Conservation (phyloP, 2,888 invertebrate species). For the Eulithis testata region DNA sequence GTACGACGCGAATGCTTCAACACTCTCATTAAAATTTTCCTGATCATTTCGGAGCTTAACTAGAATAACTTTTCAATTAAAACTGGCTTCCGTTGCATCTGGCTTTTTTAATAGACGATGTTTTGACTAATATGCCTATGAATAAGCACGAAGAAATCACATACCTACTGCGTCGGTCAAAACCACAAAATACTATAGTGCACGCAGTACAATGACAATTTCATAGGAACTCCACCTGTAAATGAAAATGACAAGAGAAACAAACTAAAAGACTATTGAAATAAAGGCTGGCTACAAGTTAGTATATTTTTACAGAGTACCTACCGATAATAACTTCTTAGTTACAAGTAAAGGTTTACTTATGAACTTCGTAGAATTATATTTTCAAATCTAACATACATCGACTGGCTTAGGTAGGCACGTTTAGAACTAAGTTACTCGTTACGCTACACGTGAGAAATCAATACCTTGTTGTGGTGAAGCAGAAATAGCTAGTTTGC, state of each 20-base stretch:
- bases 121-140: too few species aligned
- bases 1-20: conserved; percentile 47
- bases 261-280: too few species aligned
- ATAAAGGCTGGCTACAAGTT: too few species aligned
- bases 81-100: not conserved
- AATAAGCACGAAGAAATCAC: too few species aligned
- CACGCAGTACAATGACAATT: too few species aligned
- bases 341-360: not conserved
- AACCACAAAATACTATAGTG: too few species aligned
- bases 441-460: conserved; percentile 40
- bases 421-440: conserved; percentile 26
- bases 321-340: too few species aligned
- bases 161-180: too few species aligned
- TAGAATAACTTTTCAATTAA: not conserved
- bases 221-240: too few species aligned
- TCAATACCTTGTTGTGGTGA: conserved; percentile 41
- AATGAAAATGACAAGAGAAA: too few species aligned
- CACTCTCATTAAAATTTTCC: conserved; percentile 49
- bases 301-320: too few species aligned
- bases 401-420: not conserved
- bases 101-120: too few species aligned
- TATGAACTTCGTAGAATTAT: not conserved
- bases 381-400: not conserved
- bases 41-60: conserved; percentile 40
- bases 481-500: conserved; percentile 35